Base-by-base conservation (phyloP, 1,140 invertebrate genomes). In the Caenorhabditis brenneri region DNA sequence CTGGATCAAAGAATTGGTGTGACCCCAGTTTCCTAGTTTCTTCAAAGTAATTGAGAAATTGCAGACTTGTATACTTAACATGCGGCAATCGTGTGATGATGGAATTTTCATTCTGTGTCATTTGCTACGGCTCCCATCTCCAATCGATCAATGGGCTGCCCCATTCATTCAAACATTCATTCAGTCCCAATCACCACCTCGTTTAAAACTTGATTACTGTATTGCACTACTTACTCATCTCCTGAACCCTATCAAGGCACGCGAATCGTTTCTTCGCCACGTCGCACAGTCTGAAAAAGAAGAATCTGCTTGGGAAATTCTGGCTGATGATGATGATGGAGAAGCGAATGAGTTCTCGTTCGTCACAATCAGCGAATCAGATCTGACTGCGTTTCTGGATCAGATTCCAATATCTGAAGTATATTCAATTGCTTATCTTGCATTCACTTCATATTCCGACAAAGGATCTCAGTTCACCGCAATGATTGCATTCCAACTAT, bases 1-100 rank as follows among this genome's bases (percentile, higher is more conserved):
- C 36, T 86, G 85, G 85, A 53, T 84, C 10, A 80, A 48, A 29
- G 85, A 86, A 80, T 58, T 86, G 80, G 84, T 85, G 55, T 27
- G 7, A 51, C n/a, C n/a, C n/a, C n/a, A n/a, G n/a, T n/a, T n/a
- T n/a, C n/a, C n/a, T n/a, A n/a, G n/a, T n/a, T n/a, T n/a, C n/a
- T n/a, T n/a, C n/a, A n/a, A n/a, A n/a, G n/a, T n/a, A 46, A 80
- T 24, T 16, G 6, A 31, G 16, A 19, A 29, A 19, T 60, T 85
- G 3, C 81, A 85, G 84, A 78, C 53, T 22, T 84, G 82, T 31
- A 42, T 86, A 10, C 39, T 86, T 6, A 55, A 84, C 81, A 86
- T 80, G 85, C 39, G 65, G 7, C 79, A 69, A 33, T 49, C 48
- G 4, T 39, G 39, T 6, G 46, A 33, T 10, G 85, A 86, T 51